Percentiles rank a stretch among this genome's conserved stretches.
Evolutionary conservation across 2,113 vertebrate species (phyloP).

Genomic region (Lota lota): DNA sequence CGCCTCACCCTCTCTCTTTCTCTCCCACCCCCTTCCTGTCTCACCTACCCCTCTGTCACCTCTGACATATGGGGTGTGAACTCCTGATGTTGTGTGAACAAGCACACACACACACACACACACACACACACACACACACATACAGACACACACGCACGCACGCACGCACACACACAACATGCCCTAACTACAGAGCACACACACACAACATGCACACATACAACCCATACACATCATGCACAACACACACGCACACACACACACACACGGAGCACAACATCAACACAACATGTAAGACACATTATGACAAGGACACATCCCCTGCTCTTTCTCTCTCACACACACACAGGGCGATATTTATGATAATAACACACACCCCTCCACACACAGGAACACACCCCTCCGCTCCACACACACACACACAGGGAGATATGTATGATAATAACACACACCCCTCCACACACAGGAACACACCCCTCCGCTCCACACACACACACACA

Average conservation of each 20-base stretch:
- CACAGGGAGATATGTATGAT: no score
- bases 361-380: background rate
- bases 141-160: constrained; percentile 13
- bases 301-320: no score
- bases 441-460: constrained; percentile 11
- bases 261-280: no score
- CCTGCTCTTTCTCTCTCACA: background rate
- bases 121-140: constrained; percentile 6
- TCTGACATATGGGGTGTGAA: constrained; percentile 52
- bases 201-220: background rate
- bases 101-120: constrained; percentile 5
- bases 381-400: constrained; percentile 38
- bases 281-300: no score
- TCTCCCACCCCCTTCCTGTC: constrained; percentile 28
- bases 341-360: constrained; percentile 36
- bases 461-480: no score
- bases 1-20: no score
- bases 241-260: background rate
- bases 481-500: constrained; percentile 10
- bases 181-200: no score
- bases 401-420: constrained; percentile 36
- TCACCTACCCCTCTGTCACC: constrained; percentile 47
- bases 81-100: constrained; percentile 35
- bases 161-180: constrained; percentile 14
- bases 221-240: background rate